These are phyloP conservation scores for Mohoua ochrocephala DNA, from an alignment of 2,113 vertebrate genomes.

Conservation along the genomic window DNA sequence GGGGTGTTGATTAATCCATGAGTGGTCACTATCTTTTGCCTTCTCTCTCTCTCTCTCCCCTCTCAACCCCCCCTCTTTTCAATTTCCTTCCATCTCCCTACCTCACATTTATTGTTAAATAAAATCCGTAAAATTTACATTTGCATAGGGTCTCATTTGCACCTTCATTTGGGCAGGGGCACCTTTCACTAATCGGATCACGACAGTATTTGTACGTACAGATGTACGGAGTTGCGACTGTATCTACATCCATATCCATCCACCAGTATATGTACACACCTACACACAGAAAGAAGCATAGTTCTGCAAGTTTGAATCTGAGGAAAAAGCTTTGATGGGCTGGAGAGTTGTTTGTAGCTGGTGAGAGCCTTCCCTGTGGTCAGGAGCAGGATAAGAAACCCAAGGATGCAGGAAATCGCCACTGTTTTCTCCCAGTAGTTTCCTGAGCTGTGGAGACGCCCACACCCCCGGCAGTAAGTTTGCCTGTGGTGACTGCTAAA, in stretches of 20 bases:
- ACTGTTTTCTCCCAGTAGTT: neutral
- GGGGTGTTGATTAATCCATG: neutral
- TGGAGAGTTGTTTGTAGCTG: neutral
- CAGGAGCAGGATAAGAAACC: neutral
- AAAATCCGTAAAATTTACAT: neutral
- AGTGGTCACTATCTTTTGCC: neutral
- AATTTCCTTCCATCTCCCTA: neutral
- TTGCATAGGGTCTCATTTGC: neutral
- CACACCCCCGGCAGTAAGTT: neutral
- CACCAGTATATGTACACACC: neutral
- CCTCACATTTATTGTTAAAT: neutral
- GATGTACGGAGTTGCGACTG: neutral
- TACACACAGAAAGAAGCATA: neutral
- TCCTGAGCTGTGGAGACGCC: neutral
- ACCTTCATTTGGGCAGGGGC: neutral
- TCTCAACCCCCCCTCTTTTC: accelerated
- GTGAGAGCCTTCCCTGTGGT: neutral
- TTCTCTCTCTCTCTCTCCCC: neutral
- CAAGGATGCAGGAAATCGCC: neutral
- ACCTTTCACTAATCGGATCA: neutral
- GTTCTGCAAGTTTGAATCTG: neutral
- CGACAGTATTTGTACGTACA: neutral
- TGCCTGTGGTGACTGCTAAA: neutral
- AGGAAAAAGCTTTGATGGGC: neutral
- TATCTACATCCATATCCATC: neutral